These are phyloP conservation scores for Eristalis intricaria DNA, from an alignment of 2,888 invertebrate genomes.

Conservation along the genomic window DNA sequence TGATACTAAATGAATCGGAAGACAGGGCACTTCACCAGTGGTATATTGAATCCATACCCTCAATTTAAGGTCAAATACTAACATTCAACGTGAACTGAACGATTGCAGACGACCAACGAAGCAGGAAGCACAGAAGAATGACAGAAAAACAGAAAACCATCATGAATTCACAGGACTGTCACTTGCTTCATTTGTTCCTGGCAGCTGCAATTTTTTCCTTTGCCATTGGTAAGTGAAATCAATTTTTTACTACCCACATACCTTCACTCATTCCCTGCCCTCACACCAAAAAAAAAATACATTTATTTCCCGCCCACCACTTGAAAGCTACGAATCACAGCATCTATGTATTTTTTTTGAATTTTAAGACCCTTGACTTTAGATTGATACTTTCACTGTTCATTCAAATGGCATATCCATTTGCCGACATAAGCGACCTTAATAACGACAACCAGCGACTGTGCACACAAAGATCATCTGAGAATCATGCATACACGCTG, in stretches of 20 bases:
- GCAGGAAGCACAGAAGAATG: conserved; percentile 28
- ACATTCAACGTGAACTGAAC: conserved; percentile 31
- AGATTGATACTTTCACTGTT: conserved; percentile 22
- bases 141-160: conserved; percentile 50
- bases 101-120: conserved; percentile 17
- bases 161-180: conserved; percentile 67
- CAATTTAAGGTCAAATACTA: conserved; percentile 30
- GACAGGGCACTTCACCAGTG: conserved; percentile 29
- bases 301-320: background rate
- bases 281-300: background rate
- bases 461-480: background rate
- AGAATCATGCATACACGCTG: background rate
- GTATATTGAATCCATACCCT: conserved; percentile 43
- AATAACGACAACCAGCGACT: background rate
- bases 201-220: conserved; percentile 65
- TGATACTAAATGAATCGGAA: conserved; percentile 47
- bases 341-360: background rate
- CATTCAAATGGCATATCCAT: conserved; percentile 18
- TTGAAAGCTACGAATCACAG: background rate
- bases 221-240: conserved; percentile 61
- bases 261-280: background rate
- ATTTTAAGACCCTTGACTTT: background rate
- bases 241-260: conserved; percentile 22
- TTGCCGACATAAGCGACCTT: conserved; percentile 1
- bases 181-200: conserved; percentile 66